These are phyloP conservation scores for Sitta carolinensis DNA, from an alignment of 2,797 vertebrate genomes.

Conservation along the genomic window DNA sequence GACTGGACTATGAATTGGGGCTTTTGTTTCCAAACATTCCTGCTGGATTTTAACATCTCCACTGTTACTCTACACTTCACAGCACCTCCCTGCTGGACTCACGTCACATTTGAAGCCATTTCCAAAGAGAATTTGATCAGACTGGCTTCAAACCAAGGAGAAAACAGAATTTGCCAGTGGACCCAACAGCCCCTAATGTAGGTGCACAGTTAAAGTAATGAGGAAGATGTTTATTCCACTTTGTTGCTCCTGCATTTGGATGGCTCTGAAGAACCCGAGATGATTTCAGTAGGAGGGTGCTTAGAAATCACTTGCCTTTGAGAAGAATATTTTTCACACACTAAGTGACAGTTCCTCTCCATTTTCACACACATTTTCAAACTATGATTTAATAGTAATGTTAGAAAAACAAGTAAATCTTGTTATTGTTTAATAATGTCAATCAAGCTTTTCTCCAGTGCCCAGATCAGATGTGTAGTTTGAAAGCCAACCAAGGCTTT, in stretches of 20 bases:
- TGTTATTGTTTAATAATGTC: neutral
- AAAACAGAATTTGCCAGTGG: neutral
- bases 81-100: neutral
- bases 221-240: neutral
- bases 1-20: neutral
- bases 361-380: neutral
- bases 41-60: neutral
- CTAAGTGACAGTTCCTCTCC: neutral
- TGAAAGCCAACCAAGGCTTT: neutral
- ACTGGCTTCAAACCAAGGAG: neutral
- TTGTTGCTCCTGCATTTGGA: neutral
- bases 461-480: fast-evolving
- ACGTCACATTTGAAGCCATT: neutral
- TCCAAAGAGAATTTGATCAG: neutral
- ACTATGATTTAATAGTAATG: neutral
- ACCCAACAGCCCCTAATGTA: neutral
- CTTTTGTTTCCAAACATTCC: neutral
- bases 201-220: neutral
- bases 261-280: neutral
- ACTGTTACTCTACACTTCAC: neutral
- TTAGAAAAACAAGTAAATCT: neutral
- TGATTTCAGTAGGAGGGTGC: neutral
- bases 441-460: neutral
- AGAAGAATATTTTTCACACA: neutral
- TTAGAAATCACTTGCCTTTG: neutral